Base-by-base conservation (phyloP, 2,888 invertebrate genomes). In the Coenonympha glycerion region DNA sequence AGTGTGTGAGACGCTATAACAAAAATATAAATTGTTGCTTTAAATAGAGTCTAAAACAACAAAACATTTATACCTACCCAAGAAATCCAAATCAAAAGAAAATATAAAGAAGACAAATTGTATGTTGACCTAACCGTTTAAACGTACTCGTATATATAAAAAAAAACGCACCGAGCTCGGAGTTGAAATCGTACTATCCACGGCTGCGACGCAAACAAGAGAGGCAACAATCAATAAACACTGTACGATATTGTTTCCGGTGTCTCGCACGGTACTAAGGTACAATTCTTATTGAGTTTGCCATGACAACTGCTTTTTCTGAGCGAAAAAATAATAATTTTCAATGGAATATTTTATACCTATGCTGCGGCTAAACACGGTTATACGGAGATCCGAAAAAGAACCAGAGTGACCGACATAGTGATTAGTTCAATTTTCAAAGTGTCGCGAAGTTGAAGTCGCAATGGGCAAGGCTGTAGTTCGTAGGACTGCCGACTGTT, bases 171-270 rank as follows among this genome's bases (percentile, higher is more conserved):
- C 22, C 0, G 22, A 5, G 13, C 2, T 24, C 9, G 8, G 22
- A 22, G 39, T 9, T 24, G 15, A 24, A 9, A 39, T 39, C 24
- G 39, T 9, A 24, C 22, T 8, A 24, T 37, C 37, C 24, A 41
- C 33, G 13, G 21, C 34, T 18, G 34, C 34, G 21, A 33, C 19
- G 34, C 24, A 21, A 49, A 49, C 39, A 40, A 41, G 33, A 24
- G 19, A 49, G 15, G 33, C 33, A 54, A 53, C 57, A 61, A 60
- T 59, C 63, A 65, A 66, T 69, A 65, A 61, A 52, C 57, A 52
- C 47, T 62, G 58, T 51, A 54, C 55, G 47, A 59, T 58, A 61
- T 60, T 65, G 63, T 66, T 63, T 60, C 56, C 56, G 19, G 40
- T 56, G 45, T 57, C 53, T 55, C 49, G 54, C 55, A 58, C 49